These are phyloP conservation scores for Apodemia duryi DNA, from an alignment of 2,888 invertebrate genomes.

Conservation along the genomic window DNA sequence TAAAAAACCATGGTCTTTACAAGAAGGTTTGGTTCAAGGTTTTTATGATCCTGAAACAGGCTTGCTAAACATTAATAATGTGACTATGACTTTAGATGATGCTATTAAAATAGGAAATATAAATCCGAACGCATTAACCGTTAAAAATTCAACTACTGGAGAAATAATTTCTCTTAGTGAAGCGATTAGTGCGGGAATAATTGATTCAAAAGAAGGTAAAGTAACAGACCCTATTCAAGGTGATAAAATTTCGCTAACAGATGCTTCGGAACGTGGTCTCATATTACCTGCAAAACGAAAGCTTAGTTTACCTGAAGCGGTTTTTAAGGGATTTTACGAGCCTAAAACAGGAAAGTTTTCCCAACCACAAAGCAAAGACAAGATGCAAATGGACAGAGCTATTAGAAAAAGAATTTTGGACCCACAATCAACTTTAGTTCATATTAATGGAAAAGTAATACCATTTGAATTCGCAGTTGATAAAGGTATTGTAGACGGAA, in stretches of 20 bases:
- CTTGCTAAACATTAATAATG: slow-evolving; percentile 83
- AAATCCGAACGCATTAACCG: slow-evolving; percentile 86
- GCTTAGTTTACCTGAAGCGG: slow-evolving; percentile 91
- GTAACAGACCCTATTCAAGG: slow-evolving; percentile 87
- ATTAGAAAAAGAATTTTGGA: slow-evolving; percentile 91
- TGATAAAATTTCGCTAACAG: slow-evolving; percentile 86
- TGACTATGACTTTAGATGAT: slow-evolving; percentile 84
- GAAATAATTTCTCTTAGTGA: slow-evolving; percentile 89
- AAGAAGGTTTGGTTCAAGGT: slow-evolving; percentile 89
- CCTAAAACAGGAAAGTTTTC: slow-evolving; percentile 90
- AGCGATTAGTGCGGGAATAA: slow-evolving; percentile 86
- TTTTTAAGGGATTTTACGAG: slow-evolving; percentile 95
- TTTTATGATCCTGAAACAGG: slow-evolving; percentile 88
- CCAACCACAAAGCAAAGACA: slow-evolving; percentile 88
- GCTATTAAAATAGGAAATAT: slow-evolving; percentile 87
- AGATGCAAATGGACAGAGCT: slow-evolving; percentile 89
- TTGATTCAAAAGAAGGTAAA: slow-evolving; percentile 89
- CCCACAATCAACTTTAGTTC: slow-evolving; percentile 91
- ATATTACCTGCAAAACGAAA: slow-evolving; percentile 90
- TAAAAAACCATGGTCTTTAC: slow-evolving; percentile 88
- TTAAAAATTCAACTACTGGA: slow-evolving; percentile 88
- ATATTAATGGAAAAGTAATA: slow-evolving; percentile 87
- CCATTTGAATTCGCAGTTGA: slow-evolving; percentile 91
- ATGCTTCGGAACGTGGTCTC: slow-evolving; percentile 90
- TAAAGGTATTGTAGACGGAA: slow-evolving; percentile 86